phyloP scores from a whole-genome alignment of 1,140 invertebrate species.

The Phthorimaea operculella region DNA sequence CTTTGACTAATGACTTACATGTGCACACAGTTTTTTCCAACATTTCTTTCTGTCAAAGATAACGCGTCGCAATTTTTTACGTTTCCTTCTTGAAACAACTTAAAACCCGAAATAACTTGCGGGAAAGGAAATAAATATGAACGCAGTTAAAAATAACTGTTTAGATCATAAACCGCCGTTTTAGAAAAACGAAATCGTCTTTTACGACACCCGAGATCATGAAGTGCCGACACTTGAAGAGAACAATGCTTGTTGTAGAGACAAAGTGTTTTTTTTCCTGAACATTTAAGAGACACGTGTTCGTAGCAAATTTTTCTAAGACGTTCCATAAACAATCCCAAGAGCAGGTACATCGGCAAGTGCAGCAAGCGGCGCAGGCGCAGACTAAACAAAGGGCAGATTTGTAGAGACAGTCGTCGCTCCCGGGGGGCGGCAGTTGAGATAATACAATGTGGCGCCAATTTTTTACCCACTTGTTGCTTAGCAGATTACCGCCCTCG shows the following conservation, averaged over 20 bases:
- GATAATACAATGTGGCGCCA: conserved; percentile 55
- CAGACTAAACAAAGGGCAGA: conserved; percentile 33
- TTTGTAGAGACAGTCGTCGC: conserved; percentile 35
- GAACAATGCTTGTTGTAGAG: conserved; percentile 26
- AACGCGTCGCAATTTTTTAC: conserved; percentile 3
- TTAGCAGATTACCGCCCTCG: conserved; percentile 27
- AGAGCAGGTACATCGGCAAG: conserved; percentile 50
- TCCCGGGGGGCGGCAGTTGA: conserved; percentile 28
- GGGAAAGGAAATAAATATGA: too few relatives aligned
- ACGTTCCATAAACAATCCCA: conserved; percentile 33
- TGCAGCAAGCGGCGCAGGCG: conserved; percentile 43
- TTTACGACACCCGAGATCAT: neutral
- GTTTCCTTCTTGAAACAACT: conserved; percentile 10
- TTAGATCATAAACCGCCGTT: too few relatives aligned
- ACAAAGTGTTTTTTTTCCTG: conserved; percentile 18
- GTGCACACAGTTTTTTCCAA: conserved; percentile 41
- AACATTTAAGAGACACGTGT: conserved; percentile 31
- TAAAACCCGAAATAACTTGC: too few relatives aligned
- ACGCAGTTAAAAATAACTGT: too few relatives aligned
- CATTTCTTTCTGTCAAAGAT: conserved; percentile 14
- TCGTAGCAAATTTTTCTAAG: conserved; percentile 41
- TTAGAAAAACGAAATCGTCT: too few relatives aligned
- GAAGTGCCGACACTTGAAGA: neutral
- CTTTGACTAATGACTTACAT: conserved; percentile 60
- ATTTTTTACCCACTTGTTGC: conserved; percentile 46